Evolutionary conservation across 1,140 invertebrate genomes (phyloP).

Genomic region (Leptinotarsa defecta): DNA sequence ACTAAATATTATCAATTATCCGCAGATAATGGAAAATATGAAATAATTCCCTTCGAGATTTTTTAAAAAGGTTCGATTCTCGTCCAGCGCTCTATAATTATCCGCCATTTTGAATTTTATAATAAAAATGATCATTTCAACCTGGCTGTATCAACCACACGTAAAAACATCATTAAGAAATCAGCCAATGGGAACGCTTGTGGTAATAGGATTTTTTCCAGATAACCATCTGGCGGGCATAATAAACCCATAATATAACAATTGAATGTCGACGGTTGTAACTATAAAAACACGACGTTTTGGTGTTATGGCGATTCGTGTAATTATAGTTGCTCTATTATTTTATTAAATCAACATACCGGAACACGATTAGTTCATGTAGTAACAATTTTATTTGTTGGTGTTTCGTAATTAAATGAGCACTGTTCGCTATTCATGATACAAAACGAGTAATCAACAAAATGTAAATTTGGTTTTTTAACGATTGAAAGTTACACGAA

Average conservation of each 20-base stretch:
- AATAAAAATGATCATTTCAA: slow-evolving; percentile 54
- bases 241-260: slow-evolving; percentile 27
- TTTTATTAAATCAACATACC: slow-evolving; percentile 9
- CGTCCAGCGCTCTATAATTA: slow-evolving; percentile 44
- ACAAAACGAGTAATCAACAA: too few relatives aligned
- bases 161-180: slow-evolving; percentile 55
- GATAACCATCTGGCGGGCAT: slow-evolving; percentile 44
- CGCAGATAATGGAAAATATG: slow-evolving; percentile 28
- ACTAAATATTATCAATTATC: slow-evolving; percentile 34
- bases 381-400: not conserved
- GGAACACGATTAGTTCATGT: slow-evolving; percentile 12
- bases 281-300: slow-evolving; percentile 10
- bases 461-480: too few relatives aligned
- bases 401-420: not conserved
- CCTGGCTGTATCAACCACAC: slow-evolving; percentile 50
- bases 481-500: too few relatives aligned
- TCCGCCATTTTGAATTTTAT: slow-evolving; percentile 54
- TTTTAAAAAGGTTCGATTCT: slow-evolving; percentile 38
- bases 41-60: slow-evolving; percentile 31
- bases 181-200: slow-evolving; percentile 52
- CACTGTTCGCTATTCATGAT: too few relatives aligned
- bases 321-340: not conserved
- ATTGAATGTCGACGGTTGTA: slow-evolving; percentile 24
- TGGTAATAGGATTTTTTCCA: slow-evolving; percentile 52
- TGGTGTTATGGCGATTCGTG: slow-evolving; percentile 7